Evolutionary conservation across 2,888 invertebrate species (phyloP), one percentile per base, ranked within the genome.

Genomic region (Hipparchia semele): DNA sequence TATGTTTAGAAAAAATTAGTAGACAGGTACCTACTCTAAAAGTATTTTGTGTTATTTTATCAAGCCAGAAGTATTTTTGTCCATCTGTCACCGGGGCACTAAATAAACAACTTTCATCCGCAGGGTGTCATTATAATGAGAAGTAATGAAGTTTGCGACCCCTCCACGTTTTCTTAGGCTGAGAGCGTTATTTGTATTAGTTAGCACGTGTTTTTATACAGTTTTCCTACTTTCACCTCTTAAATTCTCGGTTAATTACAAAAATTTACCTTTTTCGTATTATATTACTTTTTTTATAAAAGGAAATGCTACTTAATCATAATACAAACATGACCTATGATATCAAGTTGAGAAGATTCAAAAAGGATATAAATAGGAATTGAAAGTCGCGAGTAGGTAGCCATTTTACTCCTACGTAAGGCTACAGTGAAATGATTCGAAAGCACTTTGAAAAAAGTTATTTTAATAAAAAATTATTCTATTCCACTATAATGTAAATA

Each of bases 151-250:
- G 89, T 89, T 84, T 79, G 84, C 86, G 84, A 84, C 89, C 89
- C 83, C 83, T 83, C 77, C 75, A 77, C 89, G 88, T 90, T 92
- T 90, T 90, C 87, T 89, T 89, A 90, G 87, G 89, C 85, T 88
- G 87, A 90, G 88, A 89, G 85, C 83, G 87, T 86, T 91, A 92
- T 92, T 92, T 92, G 86, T 93, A 88, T 91, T 89, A 91, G 89
- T 91, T 92, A 90, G 86, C 79, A 84, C 86, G 84, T 89, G 88
- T 88, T 90, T 90, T 88, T 86, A 83, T 80, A 70, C 64, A 71
- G 70, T 76, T 73, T 71, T 75, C 71, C 73, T 70, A 66, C 66
- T 74, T 75, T 53, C 56, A 61, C 64, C 61, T 58, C 51, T 73
- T 66, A 12, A 54, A 68, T 65, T 75, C 51, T 53, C 5, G 45